phyloP scores from a whole-genome alignment of 2,113 vertebrate genomes.

The Chaetodon trifascialis region DNA sequence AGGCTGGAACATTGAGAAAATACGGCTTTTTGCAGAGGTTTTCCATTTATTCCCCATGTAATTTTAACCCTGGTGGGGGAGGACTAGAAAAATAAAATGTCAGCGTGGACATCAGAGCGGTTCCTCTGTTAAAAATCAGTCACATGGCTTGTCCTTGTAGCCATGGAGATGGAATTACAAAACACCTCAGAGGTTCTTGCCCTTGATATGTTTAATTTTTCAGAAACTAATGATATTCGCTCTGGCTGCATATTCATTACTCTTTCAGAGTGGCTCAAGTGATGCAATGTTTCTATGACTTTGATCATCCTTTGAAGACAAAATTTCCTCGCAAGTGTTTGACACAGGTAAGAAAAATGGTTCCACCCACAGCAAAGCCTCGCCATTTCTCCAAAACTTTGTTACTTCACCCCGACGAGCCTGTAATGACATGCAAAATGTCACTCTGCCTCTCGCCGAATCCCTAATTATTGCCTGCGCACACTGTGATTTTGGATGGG shows the following conservation, averaged over 20 bases:
- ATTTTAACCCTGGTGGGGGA: conserved; percentile 26
- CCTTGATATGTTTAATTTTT: conserved; percentile 59
- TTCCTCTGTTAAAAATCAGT: conserved; percentile 31
- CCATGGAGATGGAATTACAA: conserved; percentile 55
- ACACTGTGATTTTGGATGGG: conserved; percentile 64
- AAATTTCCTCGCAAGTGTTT: conserved; percentile 8
- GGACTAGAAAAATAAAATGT: conserved; percentile 28
- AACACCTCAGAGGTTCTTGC: conserved; percentile 48
- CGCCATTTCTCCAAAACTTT: conserved; percentile 3
- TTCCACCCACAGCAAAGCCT: not conserved
- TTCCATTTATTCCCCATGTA: conserved; percentile 7
- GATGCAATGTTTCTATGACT: conserved; percentile 46
- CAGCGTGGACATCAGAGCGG: conserved; percentile 25
- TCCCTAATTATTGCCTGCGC: conserved; percentile 61
- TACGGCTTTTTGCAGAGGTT: not conserved
- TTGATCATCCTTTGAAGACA: conserved; percentile 47
- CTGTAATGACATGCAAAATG: conserved; percentile 30
- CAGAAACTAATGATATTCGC: conserved; percentile 49
- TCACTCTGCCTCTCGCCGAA: conserved; percentile 14
- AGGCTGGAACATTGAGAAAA: conserved; percentile 26
- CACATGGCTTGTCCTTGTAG: conserved; percentile 38
- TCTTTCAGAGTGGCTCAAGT: conserved; percentile 33
- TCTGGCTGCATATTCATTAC: conserved; percentile 38
- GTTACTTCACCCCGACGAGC: conserved; percentile 9
- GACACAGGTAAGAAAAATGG: not conserved